phyloP scores from a whole-genome alignment of 1,140 invertebrate species.

The Lepidurus couesii region DNA sequence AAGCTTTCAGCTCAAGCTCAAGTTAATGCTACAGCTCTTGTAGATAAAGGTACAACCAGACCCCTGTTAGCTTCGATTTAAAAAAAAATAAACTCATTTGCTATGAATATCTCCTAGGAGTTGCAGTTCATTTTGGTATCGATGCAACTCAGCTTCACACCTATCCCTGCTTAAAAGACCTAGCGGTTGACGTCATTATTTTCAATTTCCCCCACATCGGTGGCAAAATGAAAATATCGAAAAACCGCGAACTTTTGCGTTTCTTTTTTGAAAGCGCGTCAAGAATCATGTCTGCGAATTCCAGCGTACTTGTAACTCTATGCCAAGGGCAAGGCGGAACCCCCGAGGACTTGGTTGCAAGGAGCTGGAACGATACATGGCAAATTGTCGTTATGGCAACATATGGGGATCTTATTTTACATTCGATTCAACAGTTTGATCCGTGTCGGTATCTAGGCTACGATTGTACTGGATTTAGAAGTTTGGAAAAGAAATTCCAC shows the following conservation, averaged over 20 bases:
- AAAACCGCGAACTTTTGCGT: conserved; percentile 52
- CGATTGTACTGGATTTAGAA: conserved; percentile 50
- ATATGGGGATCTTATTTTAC: conserved; percentile 50
- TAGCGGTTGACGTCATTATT: conserved; percentile 50
- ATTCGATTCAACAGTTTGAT: conserved; percentile 47
- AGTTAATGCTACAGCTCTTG: not conserved
- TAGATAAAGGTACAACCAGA: conserved; percentile 7
- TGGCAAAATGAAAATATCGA: conserved; percentile 59
- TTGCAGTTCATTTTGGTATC: conserved; percentile 47
- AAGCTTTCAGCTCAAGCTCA: conserved; percentile 2
- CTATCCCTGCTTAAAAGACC: conserved; percentile 39
- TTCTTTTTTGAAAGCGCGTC: conserved; percentile 51
- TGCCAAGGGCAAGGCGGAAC: conserved; percentile 61
- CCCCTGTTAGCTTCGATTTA: not conserved
- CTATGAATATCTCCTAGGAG: conserved; percentile 45
- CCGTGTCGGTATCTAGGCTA: conserved; percentile 44
- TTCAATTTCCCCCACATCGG: conserved; percentile 61
- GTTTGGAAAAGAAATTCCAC: conserved; percentile 53
- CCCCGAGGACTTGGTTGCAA: conserved; percentile 46
- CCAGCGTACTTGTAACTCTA: conserved; percentile 51
- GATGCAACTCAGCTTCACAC: conserved; percentile 50
- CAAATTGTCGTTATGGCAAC: conserved; percentile 56
- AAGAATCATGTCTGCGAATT: conserved; percentile 43
- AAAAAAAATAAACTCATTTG: not conserved
- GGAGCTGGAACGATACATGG: conserved; percentile 58